Evolutionary conservation across 2,888 invertebrate species (phyloP).

Genomic region (Xanthia icteritia): DNA sequence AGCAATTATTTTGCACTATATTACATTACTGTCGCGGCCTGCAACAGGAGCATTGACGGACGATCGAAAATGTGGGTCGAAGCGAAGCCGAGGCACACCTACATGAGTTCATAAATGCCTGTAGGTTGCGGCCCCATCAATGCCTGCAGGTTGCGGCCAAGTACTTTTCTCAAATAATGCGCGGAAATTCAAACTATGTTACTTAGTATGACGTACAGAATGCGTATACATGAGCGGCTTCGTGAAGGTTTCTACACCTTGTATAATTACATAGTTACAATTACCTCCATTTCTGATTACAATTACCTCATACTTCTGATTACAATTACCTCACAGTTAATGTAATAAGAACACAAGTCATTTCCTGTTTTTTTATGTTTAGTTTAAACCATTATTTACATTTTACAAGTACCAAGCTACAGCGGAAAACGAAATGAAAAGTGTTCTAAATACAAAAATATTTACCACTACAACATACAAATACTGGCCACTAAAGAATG

Average conservation of each 20-base stretch:
- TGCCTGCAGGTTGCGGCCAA: no score
- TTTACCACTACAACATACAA: neutral
- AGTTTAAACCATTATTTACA: neutral
- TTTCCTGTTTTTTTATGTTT: no score
- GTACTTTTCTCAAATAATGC: no score
- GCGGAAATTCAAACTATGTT: no score
- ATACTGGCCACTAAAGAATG: slow-evolving; percentile 6
- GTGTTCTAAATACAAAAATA: neutral
- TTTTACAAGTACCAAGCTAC: neutral
- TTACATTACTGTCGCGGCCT: no score
- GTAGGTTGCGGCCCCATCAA: no score
- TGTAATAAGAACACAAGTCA: neutral
- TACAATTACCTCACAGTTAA: no score
- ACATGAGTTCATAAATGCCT: no score
- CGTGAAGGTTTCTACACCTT: neutral
- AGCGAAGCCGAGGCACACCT: no score
- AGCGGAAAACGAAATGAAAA: neutral
- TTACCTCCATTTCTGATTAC: neutral
- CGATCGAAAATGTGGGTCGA: no score
- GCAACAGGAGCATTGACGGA: no score
- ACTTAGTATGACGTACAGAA: no score
- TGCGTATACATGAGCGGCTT: neutral
- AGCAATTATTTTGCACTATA: neutral
- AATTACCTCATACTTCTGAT: neutral
- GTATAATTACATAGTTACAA: neutral